phyloP scores from a whole-genome alignment of 1,140 invertebrate genomes.

The Platyscapa corneri region DNA sequence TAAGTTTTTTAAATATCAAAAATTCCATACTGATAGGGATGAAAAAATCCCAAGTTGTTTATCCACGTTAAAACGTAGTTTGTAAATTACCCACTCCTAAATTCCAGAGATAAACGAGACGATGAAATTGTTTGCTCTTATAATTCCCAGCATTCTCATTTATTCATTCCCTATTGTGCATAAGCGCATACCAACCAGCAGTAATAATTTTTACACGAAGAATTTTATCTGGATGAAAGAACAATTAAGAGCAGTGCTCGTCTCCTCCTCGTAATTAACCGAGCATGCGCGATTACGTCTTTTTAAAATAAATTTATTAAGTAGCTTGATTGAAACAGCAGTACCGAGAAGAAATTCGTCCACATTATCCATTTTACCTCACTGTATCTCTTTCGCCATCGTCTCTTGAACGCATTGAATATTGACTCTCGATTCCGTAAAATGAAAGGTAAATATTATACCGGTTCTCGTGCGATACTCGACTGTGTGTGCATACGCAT shows the following conservation, averaged over 20 bases:
- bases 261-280: constrained; percentile 5
- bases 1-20: neutral
- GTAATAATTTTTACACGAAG: neutral
- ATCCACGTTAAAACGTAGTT: neutral
- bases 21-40: neutral
- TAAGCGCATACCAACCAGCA: neutral
- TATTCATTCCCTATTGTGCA: constrained; percentile 9
- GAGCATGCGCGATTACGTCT: neutral
- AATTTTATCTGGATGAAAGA: constrained; percentile 20
- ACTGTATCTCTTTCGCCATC: neutral
- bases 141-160: constrained; percentile 30
- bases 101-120: constrained; percentile 25
- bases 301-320: constrained; percentile 24
- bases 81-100: constrained; percentile 22
- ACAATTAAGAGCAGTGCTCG: neutral
- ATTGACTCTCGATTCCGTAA: constrained; percentile 27
- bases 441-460: constrained; percentile 45
- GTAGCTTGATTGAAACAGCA: too few species aligned
- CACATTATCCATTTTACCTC: neutral
- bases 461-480: neutral
- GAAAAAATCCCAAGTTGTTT: neutral
- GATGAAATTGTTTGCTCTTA: constrained; percentile 33
- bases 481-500: neutral
- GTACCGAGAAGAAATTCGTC: neutral
- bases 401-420: constrained; percentile 4